Evolutionary conservation across 2,888 invertebrate genomes (phyloP).

Genomic region (Epistrophella euchroma): DNA sequence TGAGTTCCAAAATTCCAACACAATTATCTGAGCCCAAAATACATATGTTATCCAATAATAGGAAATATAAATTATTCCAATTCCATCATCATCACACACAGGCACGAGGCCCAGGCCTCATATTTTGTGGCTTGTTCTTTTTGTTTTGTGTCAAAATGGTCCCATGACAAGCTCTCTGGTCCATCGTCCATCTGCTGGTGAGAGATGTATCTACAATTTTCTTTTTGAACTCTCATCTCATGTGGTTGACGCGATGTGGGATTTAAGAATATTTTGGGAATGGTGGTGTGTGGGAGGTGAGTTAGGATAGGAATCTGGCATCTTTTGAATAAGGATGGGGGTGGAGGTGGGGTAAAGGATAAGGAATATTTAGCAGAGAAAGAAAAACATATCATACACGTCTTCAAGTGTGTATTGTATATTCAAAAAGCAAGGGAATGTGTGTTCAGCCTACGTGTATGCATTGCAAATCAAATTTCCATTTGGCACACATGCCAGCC

Average conservation of each 20-base stretch:
- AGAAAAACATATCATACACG: conserved; percentile 71
- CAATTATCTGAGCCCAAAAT: conserved; percentile 55
- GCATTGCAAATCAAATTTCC: conserved; percentile 74
- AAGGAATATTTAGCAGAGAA: conserved; percentile 13
- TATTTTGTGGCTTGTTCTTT: neutral
- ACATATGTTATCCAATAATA: conserved; percentile 52
- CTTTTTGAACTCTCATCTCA: conserved; percentile 40
- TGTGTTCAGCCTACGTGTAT: conserved; percentile 64
- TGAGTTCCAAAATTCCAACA: conserved; percentile 61
- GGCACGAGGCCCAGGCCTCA: too few relatives aligned
- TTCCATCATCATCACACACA: conserved; percentile 14
- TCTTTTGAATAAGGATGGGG: neutral
- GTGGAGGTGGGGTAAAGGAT: neutral
- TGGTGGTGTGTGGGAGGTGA: too few relatives aligned
- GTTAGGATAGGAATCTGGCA: neutral
- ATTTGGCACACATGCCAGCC: conserved; percentile 70
- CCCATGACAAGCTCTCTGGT: conserved; percentile 23
- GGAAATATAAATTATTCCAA: conserved; percentile 45
- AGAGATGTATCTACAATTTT: conserved; percentile 18
- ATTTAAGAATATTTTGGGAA: neutral
- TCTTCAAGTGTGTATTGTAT: conserved; percentile 13
- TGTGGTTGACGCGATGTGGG: conserved; percentile 15
- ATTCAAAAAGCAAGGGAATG: conserved; percentile 48
- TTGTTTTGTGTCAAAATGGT: conserved; percentile 15
- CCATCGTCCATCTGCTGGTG: conserved; percentile 62